Evolutionary conservation across 2,797 vertebrate species (phyloP), one percentile per base, ranked within the genome.

Genomic region (Sebastes kiyomatsui): DNA sequence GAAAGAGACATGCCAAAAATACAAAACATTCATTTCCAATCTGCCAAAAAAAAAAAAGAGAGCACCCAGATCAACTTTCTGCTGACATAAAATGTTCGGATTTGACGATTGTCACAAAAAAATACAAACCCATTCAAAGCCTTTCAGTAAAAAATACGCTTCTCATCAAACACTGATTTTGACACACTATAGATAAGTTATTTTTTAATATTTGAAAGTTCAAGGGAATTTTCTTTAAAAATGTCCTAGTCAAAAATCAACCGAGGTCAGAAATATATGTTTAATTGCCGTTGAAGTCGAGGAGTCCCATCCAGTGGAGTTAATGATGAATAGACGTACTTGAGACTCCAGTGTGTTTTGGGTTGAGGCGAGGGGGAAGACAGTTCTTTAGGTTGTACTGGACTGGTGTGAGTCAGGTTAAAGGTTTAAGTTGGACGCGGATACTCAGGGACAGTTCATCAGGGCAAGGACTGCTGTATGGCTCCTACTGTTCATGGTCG

Each of bases 81-180:
- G 62, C 64, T 6, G 75, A 89, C 69, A 38, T 32, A 22, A 86
- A 81, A 82, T 77, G 78, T 90, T 88, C 75, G 82, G 77, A 85
- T 81, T 82, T 89, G 82, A 93, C 86, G 92, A 95, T 93, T 95
- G 94, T 95, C 92, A n/a, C 79, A 87, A 38, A 89, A 89, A 84
- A 81, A 86, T 85, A 89, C 73, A 86, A 84, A 89, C 75, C 81
- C 82, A 88, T 84, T 87, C 81, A 88, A 89, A 83, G 72, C 67
- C 72, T 84, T 84, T 85, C 68, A 38, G 83, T 92, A 92, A 79
- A 91, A 94, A 94, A 93, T 55, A 83, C 33, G 68, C 69, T 62
- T 70, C 75, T 86, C 33, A 78, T 71, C 16, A 7, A 92, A 90
- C 82, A 88, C 68, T 80, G 85, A 87, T 80, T 88, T 74, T 77